phyloP scores from a whole-genome alignment of 2,797 vertebrate genomes.

The Falco cherrug region DNA sequence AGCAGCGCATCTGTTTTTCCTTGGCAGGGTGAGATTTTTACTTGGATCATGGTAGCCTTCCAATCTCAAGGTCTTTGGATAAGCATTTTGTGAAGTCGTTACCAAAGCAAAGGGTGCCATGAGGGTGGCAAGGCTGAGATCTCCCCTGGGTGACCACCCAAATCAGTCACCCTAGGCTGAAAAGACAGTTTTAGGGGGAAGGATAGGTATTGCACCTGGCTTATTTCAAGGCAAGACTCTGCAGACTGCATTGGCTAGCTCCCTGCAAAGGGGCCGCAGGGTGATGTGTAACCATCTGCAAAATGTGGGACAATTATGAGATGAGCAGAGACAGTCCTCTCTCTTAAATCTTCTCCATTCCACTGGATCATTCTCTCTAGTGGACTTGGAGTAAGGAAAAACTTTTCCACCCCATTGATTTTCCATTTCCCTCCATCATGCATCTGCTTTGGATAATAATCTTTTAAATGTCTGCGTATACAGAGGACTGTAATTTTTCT shows the following conservation, averaged over 20 bases:
- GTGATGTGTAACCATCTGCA: background rate
- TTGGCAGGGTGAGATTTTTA: background rate
- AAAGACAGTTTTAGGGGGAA: background rate
- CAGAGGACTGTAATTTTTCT: constrained; percentile 6
- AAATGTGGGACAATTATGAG: background rate
- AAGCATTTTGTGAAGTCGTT: background rate
- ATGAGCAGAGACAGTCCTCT: background rate
- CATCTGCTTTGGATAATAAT: background rate
- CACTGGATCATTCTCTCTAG: background rate
- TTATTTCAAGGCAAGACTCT: background rate
- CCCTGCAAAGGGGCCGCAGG: background rate
- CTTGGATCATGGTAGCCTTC: background rate
- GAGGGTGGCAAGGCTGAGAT: background rate
- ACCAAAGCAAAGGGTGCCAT: background rate
- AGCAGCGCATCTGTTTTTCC: background rate
- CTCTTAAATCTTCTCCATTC: background rate
- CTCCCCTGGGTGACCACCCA: background rate
- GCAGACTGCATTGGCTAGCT: background rate
- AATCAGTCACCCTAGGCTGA: background rate
- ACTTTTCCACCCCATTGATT: constrained; percentile 21
- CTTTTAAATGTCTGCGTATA: constrained; percentile 11
- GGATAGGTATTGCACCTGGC: background rate
- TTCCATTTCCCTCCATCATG: background rate
- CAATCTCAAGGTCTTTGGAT: background rate
- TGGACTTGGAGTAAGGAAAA: background rate